Evolutionary conservation across 23 tunicate genomes (phyloP), one percentile per base, ranked within the genome.

Genomic region (Halocynthia roretzi): DNA sequence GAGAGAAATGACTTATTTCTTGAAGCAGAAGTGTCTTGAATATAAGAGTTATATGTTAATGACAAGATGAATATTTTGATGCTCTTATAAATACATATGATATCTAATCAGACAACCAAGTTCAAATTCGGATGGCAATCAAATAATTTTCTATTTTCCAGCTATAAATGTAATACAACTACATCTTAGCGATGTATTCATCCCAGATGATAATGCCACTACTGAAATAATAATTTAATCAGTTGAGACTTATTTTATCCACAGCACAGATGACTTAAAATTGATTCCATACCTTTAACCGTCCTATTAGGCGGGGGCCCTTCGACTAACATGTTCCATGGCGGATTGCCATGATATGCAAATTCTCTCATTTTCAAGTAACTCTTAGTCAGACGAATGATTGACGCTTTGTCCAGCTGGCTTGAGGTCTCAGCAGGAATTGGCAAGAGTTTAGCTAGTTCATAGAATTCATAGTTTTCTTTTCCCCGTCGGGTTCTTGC

Each of bases 401-500:
- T 84, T 2, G 96, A 89, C n/a, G 96, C 96, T 83, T 89, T 89
- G 75, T 89, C 96, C 17, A 89, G 76, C 56, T 80, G 88, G 53
- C 88, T 89, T 51, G 96, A 89, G 10, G 96, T 89, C 57, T 89
- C 86, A 7, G 67, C 68, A 15, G 96, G 84, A 14, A 89, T 75
- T 23, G 96, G 96, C 18, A 89, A 48, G 15, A 89, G 77, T 12
- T 82, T 89, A 8, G 96, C 96, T 40, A 89, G 69, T 22, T 86
- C 89, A 84, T 84, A 89, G 67, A 89, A 89, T 69, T 89, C 87
- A 70, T 72, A 76, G 67, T 89, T 89, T 80, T 89, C 96, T 76
- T 80, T 89, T 6, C 96, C 88, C 14, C 96, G 67, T 48, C 96
- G 67, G 14, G 85, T 76, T 23, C 96, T 69, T 10, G 96, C 96